These are phyloP conservation scores for Sebastes matsubarae DNA, from an alignment of 2,797 vertebrate genomes.

Conservation along the genomic window DNA sequence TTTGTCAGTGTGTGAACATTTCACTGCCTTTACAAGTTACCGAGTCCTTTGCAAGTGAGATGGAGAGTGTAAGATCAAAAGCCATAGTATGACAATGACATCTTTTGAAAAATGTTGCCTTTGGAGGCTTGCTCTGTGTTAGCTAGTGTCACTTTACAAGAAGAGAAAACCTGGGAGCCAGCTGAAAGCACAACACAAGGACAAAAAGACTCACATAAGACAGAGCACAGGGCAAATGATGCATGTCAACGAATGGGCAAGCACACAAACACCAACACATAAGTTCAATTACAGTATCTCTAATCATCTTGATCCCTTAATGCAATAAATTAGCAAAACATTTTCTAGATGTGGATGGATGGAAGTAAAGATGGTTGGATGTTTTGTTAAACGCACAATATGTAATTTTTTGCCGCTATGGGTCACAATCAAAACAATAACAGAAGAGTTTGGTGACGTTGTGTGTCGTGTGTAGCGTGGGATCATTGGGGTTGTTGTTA, in stretches of 20 bases:
- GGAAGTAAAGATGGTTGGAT: not conserved
- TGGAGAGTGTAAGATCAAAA: constrained; percentile 49
- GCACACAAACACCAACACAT: not conserved
- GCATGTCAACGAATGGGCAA: not conserved
- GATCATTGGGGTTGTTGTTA: not conserved
- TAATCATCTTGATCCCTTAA: not conserved
- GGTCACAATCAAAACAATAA: not conserved
- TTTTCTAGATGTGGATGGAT: not conserved
- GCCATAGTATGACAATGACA: constrained; percentile 53
- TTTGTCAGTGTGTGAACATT: constrained; percentile 35
- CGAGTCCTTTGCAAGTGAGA: constrained; percentile 27
- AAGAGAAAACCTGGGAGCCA: constrained; percentile 33
- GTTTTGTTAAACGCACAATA: not conserved
- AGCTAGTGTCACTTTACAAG: constrained; percentile 58
- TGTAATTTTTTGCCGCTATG: not conserved
- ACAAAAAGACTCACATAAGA: constrained; percentile 39
- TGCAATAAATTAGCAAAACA: not conserved
- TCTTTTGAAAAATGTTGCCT: constrained; percentile 52
- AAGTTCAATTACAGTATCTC: not conserved
- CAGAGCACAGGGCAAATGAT: constrained; percentile 19
- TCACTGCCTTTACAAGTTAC: constrained; percentile 24
- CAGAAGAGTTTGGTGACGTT: not conserved
- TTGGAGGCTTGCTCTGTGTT: constrained; percentile 51
- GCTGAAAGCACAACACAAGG: constrained; percentile 29
- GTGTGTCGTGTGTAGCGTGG: not conserved